phyloP scores from a whole-genome alignment of 2,797 vertebrate species.

The Philypnodon macrostomus region DNA sequence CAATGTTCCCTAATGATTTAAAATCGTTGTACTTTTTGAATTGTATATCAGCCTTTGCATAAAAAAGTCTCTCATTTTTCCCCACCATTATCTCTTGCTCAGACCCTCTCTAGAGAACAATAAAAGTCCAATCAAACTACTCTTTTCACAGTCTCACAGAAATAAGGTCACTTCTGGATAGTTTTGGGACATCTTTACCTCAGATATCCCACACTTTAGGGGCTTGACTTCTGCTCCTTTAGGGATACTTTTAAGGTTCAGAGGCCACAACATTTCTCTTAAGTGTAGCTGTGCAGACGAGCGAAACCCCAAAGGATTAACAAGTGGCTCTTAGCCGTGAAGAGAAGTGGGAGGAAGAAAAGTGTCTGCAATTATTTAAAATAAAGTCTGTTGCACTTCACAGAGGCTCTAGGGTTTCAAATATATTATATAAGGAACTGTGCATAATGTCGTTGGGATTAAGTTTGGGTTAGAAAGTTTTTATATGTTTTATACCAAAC shows the following conservation, averaged over 20 bases:
- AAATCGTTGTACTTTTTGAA: too few relatives aligned
- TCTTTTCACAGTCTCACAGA: constrained; percentile 15
- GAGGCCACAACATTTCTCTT: constrained; percentile 31
- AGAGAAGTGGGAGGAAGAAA: constrained; percentile 2
- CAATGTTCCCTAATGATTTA: too few relatives aligned
- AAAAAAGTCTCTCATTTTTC: too few relatives aligned
- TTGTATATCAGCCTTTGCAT: too few relatives aligned
- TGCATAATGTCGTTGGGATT: background rate
- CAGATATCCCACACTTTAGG: too few relatives aligned
- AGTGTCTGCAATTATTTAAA: background rate
- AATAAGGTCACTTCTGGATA: constrained; percentile 4
- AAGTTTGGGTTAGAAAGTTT: background rate
- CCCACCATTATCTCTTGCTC: constrained; percentile 17
- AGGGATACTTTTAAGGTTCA: constrained; percentile 26
- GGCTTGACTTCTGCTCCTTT: constrained; percentile 31
- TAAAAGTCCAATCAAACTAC: constrained; percentile 28
- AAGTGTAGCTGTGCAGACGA: constrained; percentile 18
- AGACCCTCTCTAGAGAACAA: constrained; percentile 12
- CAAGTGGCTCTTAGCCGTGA: constrained; percentile 1
- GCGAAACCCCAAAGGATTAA: constrained; percentile 8
- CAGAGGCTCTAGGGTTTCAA: background rate
- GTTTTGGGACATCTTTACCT: too few relatives aligned
- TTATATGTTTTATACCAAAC: background rate
- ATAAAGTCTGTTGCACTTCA: background rate
- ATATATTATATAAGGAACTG: background rate